Base-by-base conservation (phyloP, 2,113 vertebrate species). In the Oncorhynchus kisutch region DNA sequence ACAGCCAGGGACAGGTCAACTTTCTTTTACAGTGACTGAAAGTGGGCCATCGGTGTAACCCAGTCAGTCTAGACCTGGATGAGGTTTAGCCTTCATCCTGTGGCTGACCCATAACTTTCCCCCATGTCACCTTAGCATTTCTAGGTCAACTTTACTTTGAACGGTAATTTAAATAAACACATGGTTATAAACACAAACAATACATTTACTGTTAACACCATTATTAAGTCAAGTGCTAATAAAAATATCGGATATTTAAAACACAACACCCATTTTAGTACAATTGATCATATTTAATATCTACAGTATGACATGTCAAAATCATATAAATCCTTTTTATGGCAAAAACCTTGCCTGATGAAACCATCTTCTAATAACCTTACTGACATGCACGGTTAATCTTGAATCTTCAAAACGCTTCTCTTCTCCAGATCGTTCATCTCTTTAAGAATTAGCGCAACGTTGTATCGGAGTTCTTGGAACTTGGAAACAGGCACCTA, bases 371-470 rank as follows among this genome's bases (percentile, higher is more conserved):
- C 22, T 24, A 24, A 45, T 16, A 22, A 22, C 5, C n/a, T 9
- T 9, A n/a, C n/a, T 62, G 59, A 9, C 59, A 73, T 34, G 29
- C 48, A 25, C 9, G 9, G 29, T 95, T 88, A 98, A 86, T 97
- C 95, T 82, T 98, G 95, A 75, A 99, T 96, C 81, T 93, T 95
- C 22, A 95, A 90, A 64, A 96, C 65, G 60, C 94, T 99, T 70
- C 89, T 94, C 90, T 96, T 98, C 83, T 98, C 96, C 86, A 98
- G 79, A 67, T 97, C 95, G 1, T 95, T 95, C 94, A 98, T 97
- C 85, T 99, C 96, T 84, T 97, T 98, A 67, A 99, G 92, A 74
- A 98, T 94, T 72, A 96, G 90, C 24, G 96, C 96, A 75, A 98
- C 92, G 0, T 95, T 96, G 85, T 99, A 99, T 6, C 97, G 93